These are phyloP conservation scores for Spatulosminthurus flaviceps DNA, from an alignment of 2,888 invertebrate species.

Conservation along the genomic window DNA sequence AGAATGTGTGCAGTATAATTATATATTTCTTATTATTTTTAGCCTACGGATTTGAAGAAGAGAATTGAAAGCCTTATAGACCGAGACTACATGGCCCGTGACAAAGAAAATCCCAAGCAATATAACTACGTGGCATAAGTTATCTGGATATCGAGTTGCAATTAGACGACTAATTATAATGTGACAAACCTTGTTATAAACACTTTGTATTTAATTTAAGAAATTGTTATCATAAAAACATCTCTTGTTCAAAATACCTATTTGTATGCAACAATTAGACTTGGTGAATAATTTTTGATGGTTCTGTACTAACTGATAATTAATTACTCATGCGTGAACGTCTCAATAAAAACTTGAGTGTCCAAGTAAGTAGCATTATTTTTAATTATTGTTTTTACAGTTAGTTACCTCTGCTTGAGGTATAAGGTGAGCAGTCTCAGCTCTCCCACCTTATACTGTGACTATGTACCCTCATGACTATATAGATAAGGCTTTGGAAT, in stretches of 20 bases:
- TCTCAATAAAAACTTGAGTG: not conserved
- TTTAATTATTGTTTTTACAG: too few relatives aligned
- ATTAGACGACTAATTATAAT: constrained; percentile 1
- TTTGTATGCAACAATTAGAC: constrained; percentile 13
- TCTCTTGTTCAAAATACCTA: constrained; percentile 25
- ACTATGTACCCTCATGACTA: too few relatives aligned
- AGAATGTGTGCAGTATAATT: too few relatives aligned
- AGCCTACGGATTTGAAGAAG: constrained; percentile 98
- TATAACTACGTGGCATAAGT: constrained; percentile 98
- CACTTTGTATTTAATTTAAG: constrained; percentile 31
- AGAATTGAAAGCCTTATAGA: constrained; percentile 99
- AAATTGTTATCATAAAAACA: constrained; percentile 22
- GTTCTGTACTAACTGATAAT: not conserved
- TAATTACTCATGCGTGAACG: constrained; percentile 18
- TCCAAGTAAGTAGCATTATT: too few relatives aligned
- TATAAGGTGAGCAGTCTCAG: too few relatives aligned
- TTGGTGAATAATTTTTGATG: constrained; percentile 5
- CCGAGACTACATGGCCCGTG: constrained; percentile 98
- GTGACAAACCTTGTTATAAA: constrained; percentile 32
- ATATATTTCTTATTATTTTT: constrained; percentile 65
- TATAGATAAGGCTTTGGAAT: too few relatives aligned
- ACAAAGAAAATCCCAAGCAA: constrained; percentile 96
- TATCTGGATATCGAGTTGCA: not conserved
- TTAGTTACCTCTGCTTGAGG: too few relatives aligned
- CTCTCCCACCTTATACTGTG: too few relatives aligned